Percentiles rank a stretch among this genome's conserved stretches.
These are phyloP conservation scores for Siphamia tubifer DNA, from an alignment of 2,113 vertebrate species.

Conservation along the genomic window DNA sequence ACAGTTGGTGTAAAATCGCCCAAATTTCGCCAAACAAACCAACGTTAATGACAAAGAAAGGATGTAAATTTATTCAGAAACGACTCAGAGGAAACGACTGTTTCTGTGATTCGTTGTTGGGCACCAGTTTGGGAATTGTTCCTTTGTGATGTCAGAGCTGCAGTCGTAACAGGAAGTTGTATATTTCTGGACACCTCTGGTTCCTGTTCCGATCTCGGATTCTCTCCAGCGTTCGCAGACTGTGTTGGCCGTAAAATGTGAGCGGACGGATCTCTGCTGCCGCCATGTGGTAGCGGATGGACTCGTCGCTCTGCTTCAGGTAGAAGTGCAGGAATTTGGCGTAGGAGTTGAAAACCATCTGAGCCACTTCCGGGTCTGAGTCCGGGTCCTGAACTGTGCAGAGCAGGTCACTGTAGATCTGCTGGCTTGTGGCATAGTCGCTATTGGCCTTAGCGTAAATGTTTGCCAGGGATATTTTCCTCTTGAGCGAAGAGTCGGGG, in stretches of 20 bases:
- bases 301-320: background rate
- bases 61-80: no score
- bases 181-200: constrained; percentile 33
- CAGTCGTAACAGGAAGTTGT: constrained; percentile 48
- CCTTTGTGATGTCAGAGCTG: no score
- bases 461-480: constrained; percentile 15
- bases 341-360: constrained; percentile 47
- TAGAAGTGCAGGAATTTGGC: constrained; percentile 32
- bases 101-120: no score
- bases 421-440: background rate
- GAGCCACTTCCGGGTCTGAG: constrained; percentile 2
- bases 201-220: constrained; percentile 11
- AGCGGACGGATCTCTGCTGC: constrained; percentile 22
- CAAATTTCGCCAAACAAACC: no score
- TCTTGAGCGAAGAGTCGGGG: background rate
- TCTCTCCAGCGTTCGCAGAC: constrained; percentile 26
- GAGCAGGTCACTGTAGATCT: constrained; percentile 36
- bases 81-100: no score
- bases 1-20: no score
- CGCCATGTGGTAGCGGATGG: constrained; percentile 43
- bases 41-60: no score
- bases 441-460: background rate
- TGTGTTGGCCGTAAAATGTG: background rate
- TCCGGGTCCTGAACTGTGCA: no score
- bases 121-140: no score